Evolutionary conservation across 2,888 invertebrate genomes (phyloP), one percentile per base, ranked within the genome.

Genomic region (Orthosia gothica): DNA sequence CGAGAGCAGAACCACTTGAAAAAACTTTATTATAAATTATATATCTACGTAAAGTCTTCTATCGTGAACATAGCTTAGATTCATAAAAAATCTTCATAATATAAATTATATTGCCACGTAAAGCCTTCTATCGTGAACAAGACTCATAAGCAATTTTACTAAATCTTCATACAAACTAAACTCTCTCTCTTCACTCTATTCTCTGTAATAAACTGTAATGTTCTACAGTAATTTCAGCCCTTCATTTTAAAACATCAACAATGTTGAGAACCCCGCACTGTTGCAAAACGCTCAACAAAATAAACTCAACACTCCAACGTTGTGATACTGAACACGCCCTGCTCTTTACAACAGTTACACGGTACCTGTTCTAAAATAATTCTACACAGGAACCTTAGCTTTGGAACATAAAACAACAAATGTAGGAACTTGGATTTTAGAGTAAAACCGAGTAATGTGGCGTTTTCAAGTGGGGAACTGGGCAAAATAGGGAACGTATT

Each of bases 401-500:
- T 67, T 54, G 40, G 68, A 72, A 52, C 68, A 40, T 79, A 82
- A 82, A 82, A 79, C 83, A 82, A 82, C 81, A 71, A 75, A 83
- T 49, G 67, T 81, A 57, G 64, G 68, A 79, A 83, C 83, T 80
- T 75, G 74, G 78, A 82, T 84, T 84, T 84, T 73, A 84, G 68
- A 74, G 76, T 66, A 75, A 80, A 76, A 79, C 74, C 76, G 64
- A 81, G 69, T 80, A 86, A 79, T 77, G 80, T 76, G 66, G 70
- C 69, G 62, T 74, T 82, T 82, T 81, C 67, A 76, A 71, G 75
- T 67, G 66, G 62, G 61, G 71, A 72, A 76, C 79, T 76, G 65
- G 32, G 74, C 83, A 85, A 82, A 86, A 87, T 83, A 77, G 71
- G 66, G 61, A 79, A 74, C 70, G 82, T 77, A 81, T 81, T 79